Conservation (phyloP, 1,140 invertebrate genomes). For the Bombus fervidus region DNA sequence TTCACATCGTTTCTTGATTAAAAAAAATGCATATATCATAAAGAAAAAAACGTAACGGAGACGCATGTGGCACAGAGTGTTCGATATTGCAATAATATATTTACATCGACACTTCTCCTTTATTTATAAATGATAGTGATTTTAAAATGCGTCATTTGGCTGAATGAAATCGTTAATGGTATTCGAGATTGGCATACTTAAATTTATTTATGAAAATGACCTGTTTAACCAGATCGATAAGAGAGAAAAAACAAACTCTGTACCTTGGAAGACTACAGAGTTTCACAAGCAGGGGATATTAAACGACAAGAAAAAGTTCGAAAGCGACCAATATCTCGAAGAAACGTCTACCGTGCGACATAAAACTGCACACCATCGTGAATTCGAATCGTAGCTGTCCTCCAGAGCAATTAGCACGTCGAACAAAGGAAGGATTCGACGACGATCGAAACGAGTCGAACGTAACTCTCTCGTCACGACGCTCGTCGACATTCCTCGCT, state of each 20-base stretch:
- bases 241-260: too few species aligned
- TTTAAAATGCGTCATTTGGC: accelerated
- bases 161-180: background rate
- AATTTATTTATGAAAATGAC: background rate
- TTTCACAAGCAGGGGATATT: background rate
- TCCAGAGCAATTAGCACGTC: background rate
- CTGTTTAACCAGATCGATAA: too few species aligned
- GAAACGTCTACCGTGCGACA: background rate
- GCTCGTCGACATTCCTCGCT: too few species aligned
- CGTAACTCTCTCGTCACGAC: background rate
- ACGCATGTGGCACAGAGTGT: too few species aligned
- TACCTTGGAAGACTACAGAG: background rate
- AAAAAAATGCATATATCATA: too few species aligned
- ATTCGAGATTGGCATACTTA: background rate
- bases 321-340: background rate
- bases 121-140: background rate
- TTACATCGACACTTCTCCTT: background rate
- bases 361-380: background rate
- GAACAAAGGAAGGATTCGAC: background rate
- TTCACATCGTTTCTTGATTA: background rate
- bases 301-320: background rate
- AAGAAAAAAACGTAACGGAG: accelerated
- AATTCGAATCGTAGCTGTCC: background rate
- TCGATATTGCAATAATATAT: background rate
- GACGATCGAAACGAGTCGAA: background rate